Percentiles rank a stretch among this genome's conserved stretches.
These are phyloP conservation scores for Gryllus bimaculatus DNA, from an alignment of 1,140 invertebrate genomes.

Conservation along the genomic window DNA sequence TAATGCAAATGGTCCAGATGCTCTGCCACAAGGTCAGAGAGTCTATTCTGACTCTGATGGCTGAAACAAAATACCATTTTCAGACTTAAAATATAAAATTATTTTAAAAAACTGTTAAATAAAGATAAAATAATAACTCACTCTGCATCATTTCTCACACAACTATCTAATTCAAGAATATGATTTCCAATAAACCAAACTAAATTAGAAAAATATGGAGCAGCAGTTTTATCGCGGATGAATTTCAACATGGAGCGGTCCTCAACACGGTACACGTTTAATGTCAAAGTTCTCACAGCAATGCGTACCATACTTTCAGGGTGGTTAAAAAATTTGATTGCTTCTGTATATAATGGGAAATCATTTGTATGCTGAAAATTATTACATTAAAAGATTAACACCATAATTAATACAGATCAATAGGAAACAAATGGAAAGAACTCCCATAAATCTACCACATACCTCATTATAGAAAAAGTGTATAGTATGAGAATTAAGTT, in stretches of 20 bases:
- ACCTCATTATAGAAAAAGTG: slow-evolving; percentile 99
- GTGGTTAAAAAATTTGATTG: slow-evolving; percentile 99
- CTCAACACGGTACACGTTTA: slow-evolving; percentile 94
- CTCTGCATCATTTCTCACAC: slow-evolving; percentile 90
- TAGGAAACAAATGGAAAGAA: neutral
- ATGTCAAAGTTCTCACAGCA: slow-evolving; percentile 90
- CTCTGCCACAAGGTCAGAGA: slow-evolving; percentile 92
- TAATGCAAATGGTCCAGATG: slow-evolving; percentile 98
- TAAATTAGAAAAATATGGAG: slow-evolving; percentile 95
- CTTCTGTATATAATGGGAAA: slow-evolving; percentile 97
- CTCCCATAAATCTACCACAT: slow-evolving; percentile 32
- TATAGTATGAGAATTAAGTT: slow-evolving; percentile 97
- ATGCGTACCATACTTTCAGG: slow-evolving; percentile 98
- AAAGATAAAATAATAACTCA: slow-evolving; percentile 43
- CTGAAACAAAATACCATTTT: slow-evolving; percentile 38
- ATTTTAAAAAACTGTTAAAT: neutral
- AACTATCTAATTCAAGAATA: slow-evolving; percentile 89
- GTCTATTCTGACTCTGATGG: slow-evolving; percentile 82
- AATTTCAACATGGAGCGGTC: slow-evolving; percentile 93
- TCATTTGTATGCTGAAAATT: slow-evolving; percentile 87
- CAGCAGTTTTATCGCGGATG: slow-evolving; percentile 89
- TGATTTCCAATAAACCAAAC: slow-evolving; percentile 99
- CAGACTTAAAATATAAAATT: neutral
- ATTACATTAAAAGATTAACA: neutral
- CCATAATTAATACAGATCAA: neutral